These are phyloP conservation scores for Actenoides lindsayi DNA, from an alignment of 2,113 vertebrate genomes.

Conservation along the genomic window DNA sequence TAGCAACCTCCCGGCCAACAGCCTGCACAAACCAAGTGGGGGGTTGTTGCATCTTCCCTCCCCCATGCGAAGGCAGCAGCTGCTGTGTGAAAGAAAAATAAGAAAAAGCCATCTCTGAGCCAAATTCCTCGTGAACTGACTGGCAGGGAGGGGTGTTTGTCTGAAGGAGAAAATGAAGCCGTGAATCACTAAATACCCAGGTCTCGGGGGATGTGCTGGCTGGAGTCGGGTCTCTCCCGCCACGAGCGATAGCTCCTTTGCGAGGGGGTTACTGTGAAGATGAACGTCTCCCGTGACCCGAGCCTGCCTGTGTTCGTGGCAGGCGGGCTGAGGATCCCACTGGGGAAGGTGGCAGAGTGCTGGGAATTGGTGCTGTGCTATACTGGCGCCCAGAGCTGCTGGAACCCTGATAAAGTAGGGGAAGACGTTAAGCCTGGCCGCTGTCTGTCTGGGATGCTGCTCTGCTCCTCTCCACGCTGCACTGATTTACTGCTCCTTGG, in stretches of 20 bases:
- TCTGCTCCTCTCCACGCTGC: not conserved
- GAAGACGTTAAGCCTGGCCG: not conserved
- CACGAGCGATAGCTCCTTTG: not conserved
- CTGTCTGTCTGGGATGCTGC: not conserved
- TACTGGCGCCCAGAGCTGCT: not conserved
- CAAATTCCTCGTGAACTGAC: not conserved
- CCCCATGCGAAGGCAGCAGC: slow-evolving; percentile 27
- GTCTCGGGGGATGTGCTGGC: not conserved
- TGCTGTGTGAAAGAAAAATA: not conserved
- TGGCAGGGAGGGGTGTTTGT: not conserved
- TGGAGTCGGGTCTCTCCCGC: not conserved
- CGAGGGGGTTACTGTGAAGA: not conserved
- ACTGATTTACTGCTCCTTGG: not conserved
- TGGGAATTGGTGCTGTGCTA: not conserved
- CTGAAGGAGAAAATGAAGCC: not conserved
- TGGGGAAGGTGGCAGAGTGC: not conserved
- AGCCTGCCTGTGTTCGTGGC: not conserved
- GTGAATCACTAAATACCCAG: not conserved
- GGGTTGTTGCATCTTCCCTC: not conserved
- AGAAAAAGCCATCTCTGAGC: not conserved
- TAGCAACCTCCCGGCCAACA: not conserved
- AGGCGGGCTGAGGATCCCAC: not conserved
- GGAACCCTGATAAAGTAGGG: not conserved
- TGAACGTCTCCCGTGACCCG: not conserved
- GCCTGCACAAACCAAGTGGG: not conserved